phyloP scores from a whole-genome alignment of 2,797 vertebrate genomes.

The Toxotes lorentzi region DNA sequence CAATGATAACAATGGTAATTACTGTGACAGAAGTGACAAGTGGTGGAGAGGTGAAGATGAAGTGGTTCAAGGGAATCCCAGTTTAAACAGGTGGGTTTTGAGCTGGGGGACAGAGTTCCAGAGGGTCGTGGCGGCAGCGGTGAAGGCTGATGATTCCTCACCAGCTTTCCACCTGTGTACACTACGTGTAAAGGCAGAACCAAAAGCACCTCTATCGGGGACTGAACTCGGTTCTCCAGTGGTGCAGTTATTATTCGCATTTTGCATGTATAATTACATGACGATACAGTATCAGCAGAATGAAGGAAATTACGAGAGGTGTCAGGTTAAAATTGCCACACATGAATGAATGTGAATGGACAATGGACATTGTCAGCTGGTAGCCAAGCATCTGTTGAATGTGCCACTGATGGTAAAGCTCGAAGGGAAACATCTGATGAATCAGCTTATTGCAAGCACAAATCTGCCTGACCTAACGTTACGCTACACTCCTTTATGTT shows the following conservation, averaged over 20 bases:
- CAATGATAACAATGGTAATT: too few relatives aligned
- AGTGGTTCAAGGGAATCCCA: too few relatives aligned
- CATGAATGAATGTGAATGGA: not conserved
- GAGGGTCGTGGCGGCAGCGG: too few relatives aligned
- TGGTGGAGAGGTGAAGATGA: too few relatives aligned
- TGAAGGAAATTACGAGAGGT: not conserved
- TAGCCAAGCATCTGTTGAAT: slow-evolving; percentile 7
- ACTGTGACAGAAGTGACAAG: too few relatives aligned
- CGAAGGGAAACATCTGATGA: not conserved
- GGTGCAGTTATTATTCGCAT: not conserved
- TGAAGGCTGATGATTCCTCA: slow-evolving; percentile 6
- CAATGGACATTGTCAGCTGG: not conserved
- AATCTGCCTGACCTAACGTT: not conserved
- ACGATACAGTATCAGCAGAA: not conserved
- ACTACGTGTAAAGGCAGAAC: not conserved
- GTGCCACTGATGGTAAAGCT: not conserved
- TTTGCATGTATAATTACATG: not conserved
- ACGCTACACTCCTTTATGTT: not conserved
- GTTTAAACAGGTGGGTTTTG: too few relatives aligned
- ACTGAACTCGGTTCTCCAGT: not conserved
- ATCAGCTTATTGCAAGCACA: not conserved
- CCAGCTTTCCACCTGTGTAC: not conserved
- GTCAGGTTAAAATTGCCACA: not conserved
- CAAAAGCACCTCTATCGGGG: not conserved
- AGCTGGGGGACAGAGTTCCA: too few relatives aligned